Evolutionary conservation across 2,888 invertebrate species (phyloP).

Genomic region (Colletes collaris): DNA sequence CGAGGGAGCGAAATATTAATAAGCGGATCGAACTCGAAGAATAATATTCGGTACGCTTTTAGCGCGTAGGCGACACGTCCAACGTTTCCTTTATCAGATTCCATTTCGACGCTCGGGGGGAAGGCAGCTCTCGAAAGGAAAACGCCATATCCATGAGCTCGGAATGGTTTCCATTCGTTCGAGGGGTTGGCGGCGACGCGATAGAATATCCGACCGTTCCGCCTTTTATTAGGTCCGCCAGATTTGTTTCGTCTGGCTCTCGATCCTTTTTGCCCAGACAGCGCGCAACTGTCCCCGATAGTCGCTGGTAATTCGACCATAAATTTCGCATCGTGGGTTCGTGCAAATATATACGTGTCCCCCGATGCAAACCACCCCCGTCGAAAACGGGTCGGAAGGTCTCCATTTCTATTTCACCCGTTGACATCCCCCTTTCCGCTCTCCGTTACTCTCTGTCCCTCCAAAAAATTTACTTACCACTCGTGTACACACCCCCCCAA

Average conservation of each 20-base stretch:
- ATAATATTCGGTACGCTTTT: conserved; percentile 16
- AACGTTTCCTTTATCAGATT: neutral
- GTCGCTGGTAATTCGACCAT: conserved; percentile 73
- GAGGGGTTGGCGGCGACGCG: neutral
- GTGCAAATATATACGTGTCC: conserved; percentile 59
- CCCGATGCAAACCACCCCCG: conserved; percentile 24
- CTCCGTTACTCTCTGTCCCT: conserved; percentile 44
- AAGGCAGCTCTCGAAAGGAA: neutral
- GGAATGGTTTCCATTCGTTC: conserved; percentile 38
- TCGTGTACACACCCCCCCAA: neutral
- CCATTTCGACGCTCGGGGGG: neutral
- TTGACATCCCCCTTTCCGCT: conserved; percentile 47
- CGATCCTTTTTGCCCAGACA: conserved; percentile 9
- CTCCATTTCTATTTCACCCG: conserved; percentile 37
- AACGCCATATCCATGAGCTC: conserved; percentile 17
- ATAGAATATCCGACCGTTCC: conserved; percentile 21
- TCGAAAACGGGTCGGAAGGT: conserved; percentile 20
- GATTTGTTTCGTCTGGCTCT: conserved; percentile 16
- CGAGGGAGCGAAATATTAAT: neutral
- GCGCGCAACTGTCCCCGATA: conserved; percentile 62
- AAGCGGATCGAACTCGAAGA: conserved; percentile 8
- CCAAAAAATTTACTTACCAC: conserved; percentile 52
- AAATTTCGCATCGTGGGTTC: conserved; percentile 72
- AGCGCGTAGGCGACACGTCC: neutral
- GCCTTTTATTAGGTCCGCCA: conserved; percentile 52